Base-by-base conservation (phyloP, 2,888 invertebrate genomes). In the Argyresthia albistria region DNA sequence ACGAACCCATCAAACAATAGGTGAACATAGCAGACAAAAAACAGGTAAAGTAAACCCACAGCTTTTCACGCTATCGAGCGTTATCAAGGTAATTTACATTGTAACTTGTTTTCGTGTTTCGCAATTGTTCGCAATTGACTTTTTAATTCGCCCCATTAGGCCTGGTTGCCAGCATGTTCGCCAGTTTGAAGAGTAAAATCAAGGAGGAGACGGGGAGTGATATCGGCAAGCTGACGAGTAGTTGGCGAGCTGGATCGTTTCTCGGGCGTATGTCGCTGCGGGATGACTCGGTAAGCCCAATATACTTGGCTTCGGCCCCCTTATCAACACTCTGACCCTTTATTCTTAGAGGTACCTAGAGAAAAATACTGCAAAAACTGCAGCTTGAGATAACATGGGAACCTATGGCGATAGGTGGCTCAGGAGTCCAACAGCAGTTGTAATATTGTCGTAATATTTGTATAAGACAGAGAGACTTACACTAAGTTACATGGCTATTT, bases 151-250 rank as follows among this genome's bases (percentile, higher is more conserved):
- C n/a, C 15, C 9, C 15, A 10, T 37, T n/a, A 50, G 37, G 11
- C 9, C n/a, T 53, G 25, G 46, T 1, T 35, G 35, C 37, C 9
- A 88, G 72, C 70, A 96, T 96, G 96, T 96, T 96, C 77, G 93
- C 95, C 51, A 94, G 94, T 67, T 82, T 96, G 59, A 96, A 96
- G 80, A 95, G 95, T 80, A 95, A 95, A 88, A 95, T 96, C 64
- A 93, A 93, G 64, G 95, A 95, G 75, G 96, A 96, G 88, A 95
- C 95, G 58, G 95, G 95, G 50, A 94, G 91, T 72, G 95, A 95
- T 76, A 88, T 95, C 48, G 89, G 90, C 60, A 87, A 79, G 67
- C 58, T 87, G 57, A 86, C 87, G 0, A 87, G 75, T 60, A 86
- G 76, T 61, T 87, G 87, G 87, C 75, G 87, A 37, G 86, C 66